Base-by-base conservation (phyloP, 1,140 invertebrate species). In the Ceratosolen fusciceps region DNA sequence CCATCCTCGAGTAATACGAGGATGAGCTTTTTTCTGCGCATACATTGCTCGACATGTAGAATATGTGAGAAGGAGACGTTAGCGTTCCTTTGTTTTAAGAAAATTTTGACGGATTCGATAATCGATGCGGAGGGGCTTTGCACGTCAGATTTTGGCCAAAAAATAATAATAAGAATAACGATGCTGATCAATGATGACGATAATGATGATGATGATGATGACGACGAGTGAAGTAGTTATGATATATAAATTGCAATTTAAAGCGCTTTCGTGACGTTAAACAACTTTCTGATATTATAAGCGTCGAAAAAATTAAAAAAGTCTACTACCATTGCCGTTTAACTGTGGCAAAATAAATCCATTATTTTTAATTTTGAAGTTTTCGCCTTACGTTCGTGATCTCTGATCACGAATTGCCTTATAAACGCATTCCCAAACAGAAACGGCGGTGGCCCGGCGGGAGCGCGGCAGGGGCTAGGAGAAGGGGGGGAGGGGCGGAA, bases 341-440 rank as follows among this genome's bases (percentile, higher is more conserved):
- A 34, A 37, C 31, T 65, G 5, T 24, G 5, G 16, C 9, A 65
- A 31, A 65, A 65, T 65, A 37, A 37, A 65, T 65, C 3, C 60
- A 37, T 65, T 65, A 37, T 65, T 65, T 65, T 37, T 65, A 65
- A 65, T 65, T 65, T 37, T 65, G 34, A 65, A 37, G 60, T 37
- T 65, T 65, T 65, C 14, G 60, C 60, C 60, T 65, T 21, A 37
- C 19, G 31, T 65, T 65, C 31, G 60, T 37, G 60, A 65, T 65
- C 60, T 37, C n/a, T 37, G 60, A 65, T 65, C 60, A 65, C 60
- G 60, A 65, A 65, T 31, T 7, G 60, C 31, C 60, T 37, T 65
- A n/a, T n/a, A 16, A 37, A 65, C 31, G 31, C 31, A 29, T 26
- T 37, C 60, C n/a, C 8, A 65, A 37, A 37, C 31, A 37, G n/a